phyloP scores from a whole-genome alignment of 2,797 vertebrate species.

The Dermochelys coriacea region DNA sequence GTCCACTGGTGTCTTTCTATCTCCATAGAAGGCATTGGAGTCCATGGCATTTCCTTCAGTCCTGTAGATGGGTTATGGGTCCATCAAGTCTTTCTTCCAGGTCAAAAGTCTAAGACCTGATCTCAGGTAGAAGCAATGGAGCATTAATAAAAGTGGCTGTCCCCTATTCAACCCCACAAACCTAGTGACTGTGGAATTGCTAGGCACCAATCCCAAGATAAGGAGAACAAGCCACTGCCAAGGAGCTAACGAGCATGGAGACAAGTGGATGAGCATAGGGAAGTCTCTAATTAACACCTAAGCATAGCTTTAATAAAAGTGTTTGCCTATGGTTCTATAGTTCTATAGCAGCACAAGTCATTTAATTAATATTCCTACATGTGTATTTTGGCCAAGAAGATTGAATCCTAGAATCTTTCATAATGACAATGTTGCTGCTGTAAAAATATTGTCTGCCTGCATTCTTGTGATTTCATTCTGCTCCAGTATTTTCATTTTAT shows the following conservation, averaged over 20 bases:
- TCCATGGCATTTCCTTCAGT: not conserved
- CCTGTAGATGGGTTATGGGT: not conserved
- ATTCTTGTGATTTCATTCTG: slow-evolving; percentile 51
- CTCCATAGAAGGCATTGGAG: not conserved
- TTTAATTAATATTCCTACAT: slow-evolving; percentile 24
- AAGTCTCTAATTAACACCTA: slow-evolving; percentile 46
- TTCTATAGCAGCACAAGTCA: not conserved
- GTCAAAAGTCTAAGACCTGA: not conserved
- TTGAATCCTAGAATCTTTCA: slow-evolving; percentile 34
- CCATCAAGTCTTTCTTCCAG: slow-evolving; percentile 16
- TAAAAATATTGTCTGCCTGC: slow-evolving; percentile 37
- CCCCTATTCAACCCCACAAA: not conserved
- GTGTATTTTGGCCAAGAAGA: slow-evolving; percentile 56
- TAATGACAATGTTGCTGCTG: slow-evolving; percentile 28
- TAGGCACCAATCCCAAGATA: not conserved
- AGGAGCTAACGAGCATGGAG: not conserved
- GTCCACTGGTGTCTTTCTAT: slow-evolving; percentile 3
- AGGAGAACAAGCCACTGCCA: not conserved
- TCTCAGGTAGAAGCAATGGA: slow-evolving; percentile 20
- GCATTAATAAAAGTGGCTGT: not conserved
- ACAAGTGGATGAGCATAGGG: not conserved
- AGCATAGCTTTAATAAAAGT: slow-evolving; percentile 17
- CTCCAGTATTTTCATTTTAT: slow-evolving; percentile 49
- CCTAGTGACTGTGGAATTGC: not conserved
- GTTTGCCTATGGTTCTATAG: slow-evolving; percentile 4